Conservation (phyloP, 2,888 invertebrate genomes). For the Criorhina ranunculi region DNA sequence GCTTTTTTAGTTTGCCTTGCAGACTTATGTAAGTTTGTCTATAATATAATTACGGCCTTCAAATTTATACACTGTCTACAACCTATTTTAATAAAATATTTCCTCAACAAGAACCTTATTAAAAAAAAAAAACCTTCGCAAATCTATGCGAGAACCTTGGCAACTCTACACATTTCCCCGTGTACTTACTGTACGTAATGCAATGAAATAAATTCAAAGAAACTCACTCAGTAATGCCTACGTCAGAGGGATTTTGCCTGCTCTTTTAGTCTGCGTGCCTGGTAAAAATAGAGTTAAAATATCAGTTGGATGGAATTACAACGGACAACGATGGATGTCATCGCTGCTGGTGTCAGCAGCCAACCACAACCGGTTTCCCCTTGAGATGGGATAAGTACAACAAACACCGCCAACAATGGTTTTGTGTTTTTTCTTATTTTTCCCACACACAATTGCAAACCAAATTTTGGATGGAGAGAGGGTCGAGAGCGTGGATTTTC, state of each 20-base stretch:
- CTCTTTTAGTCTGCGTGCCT: slow-evolving; percentile 67
- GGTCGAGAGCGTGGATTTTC: neutral
- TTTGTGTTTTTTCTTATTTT: slow-evolving; percentile 1
- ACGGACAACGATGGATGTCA: slow-evolving; percentile 67
- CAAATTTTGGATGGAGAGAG: no score
- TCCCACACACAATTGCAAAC: neutral
- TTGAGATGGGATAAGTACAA: no score
- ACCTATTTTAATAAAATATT: neutral
- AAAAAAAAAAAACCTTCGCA: no score
- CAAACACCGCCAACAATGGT: neutral
- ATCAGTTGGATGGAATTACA: slow-evolving; percentile 78
- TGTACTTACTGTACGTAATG: slow-evolving; percentile 33
- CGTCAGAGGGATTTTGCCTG: slow-evolving; percentile 8
- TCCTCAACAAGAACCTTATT: no score
- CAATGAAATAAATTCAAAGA: slow-evolving; percentile 25
- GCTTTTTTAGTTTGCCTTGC: no score
- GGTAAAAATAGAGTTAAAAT: slow-evolving; percentile 78
- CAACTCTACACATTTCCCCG: slow-evolving; percentile 35
- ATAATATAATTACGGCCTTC: no score
- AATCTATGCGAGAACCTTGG: neutral
- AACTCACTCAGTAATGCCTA: slow-evolving; percentile 39
- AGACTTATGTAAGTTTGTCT: no score
- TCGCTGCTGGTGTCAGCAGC: slow-evolving; percentile 12
- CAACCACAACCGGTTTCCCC: slow-evolving; percentile 24
- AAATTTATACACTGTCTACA: no score